These are phyloP conservation scores for Callinectes sapidus DNA, from an alignment of 2,888 invertebrate genomes.

Conservation along the genomic window DNA sequence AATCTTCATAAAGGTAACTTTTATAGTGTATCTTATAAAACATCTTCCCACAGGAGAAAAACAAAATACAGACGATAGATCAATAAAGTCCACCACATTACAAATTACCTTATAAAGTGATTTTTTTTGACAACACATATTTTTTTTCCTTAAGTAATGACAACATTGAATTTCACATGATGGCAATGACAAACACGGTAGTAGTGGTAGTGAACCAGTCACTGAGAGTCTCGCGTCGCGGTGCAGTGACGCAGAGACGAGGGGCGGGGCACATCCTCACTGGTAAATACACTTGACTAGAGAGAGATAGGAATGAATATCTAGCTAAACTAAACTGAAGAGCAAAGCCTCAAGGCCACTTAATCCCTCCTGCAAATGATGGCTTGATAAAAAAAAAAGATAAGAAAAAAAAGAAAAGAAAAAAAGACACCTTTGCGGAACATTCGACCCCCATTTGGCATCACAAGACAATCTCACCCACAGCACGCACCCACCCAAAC, in stretches of 20 bases:
- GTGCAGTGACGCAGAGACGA: neutral
- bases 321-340: conserved; percentile 53
- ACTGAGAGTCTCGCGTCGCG: conserved; percentile 4
- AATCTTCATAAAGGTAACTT: neutral
- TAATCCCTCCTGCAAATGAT: neutral
- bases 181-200: neutral
- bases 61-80: neutral
- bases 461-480: neutral
- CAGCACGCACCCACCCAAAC: conserved; percentile 34
- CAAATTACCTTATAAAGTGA: neutral
- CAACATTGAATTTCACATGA: conserved; percentile 1
- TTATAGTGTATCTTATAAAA: neutral
- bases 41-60: neutral
- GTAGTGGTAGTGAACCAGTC: conserved; percentile 6
- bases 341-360: conserved; percentile 11
- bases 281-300: conserved; percentile 62
- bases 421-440: neutral
- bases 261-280: conserved; percentile 36
- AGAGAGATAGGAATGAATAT: conserved; percentile 64
- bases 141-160: neutral
- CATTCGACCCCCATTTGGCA: conserved; percentile 27
- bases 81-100: conserved; percentile 16
- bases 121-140: neutral
- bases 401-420: neutral
- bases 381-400: neutral